phyloP scores from a whole-genome alignment of 1,140 invertebrate genomes.

The Agrypnia vestita region DNA sequence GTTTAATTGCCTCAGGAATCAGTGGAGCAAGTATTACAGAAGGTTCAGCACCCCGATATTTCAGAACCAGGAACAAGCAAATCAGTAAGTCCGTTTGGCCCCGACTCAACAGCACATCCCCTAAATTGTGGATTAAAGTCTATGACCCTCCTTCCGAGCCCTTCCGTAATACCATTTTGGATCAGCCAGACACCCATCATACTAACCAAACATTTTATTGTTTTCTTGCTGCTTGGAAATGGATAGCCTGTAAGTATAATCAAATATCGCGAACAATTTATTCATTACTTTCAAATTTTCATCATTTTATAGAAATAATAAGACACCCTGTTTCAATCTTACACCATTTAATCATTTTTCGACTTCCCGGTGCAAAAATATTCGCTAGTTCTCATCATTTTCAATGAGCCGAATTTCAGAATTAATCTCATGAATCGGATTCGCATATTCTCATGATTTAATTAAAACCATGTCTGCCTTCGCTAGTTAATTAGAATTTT shows the following conservation, averaged over 20 bases:
- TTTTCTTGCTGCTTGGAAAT: constrained; percentile 54
- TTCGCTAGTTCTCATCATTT: too few relatives aligned
- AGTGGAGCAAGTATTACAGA: constrained; percentile 46
- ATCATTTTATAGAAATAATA: too few relatives aligned
- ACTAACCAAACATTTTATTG: constrained; percentile 39
- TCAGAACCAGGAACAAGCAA: constrained; percentile 69
- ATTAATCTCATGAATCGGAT: too few relatives aligned
- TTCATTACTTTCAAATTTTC: too few relatives aligned
- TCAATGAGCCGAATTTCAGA: too few relatives aligned
- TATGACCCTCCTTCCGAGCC: constrained; percentile 24
- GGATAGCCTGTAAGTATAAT: constrained; percentile 54
- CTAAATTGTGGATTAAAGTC: not conserved
- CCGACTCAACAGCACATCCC: constrained; percentile 55
- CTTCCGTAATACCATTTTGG: constrained; percentile 33
- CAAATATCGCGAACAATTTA: not conserved
- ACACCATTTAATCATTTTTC: too few relatives aligned
- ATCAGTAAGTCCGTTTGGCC: constrained; percentile 70
- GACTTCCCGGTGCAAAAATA: too few relatives aligned
- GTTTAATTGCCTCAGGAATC: constrained; percentile 20
- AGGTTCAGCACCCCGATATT: constrained; percentile 59
- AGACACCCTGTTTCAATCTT: too few relatives aligned
- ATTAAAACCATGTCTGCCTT: too few relatives aligned
- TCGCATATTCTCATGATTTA: too few relatives aligned
- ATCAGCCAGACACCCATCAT: constrained; percentile 1
- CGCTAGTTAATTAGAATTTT: too few relatives aligned